Evolutionary conservation across 2,888 invertebrate species (phyloP), one percentile per base, ranked within the genome.

Genomic region (Rambutsinella grinnellia): DNA sequence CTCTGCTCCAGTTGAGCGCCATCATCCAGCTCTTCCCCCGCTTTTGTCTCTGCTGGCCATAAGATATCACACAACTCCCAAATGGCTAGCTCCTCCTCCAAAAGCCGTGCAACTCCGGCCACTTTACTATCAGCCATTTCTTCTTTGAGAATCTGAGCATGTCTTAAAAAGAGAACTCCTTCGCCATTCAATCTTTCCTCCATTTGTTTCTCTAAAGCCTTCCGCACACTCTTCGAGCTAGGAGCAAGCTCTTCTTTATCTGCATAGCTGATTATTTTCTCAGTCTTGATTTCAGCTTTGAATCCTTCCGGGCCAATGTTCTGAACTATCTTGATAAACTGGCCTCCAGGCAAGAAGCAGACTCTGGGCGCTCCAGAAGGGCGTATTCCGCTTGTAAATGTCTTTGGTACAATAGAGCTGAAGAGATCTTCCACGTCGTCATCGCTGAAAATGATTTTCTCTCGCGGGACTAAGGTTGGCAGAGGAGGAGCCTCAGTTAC

Each of bases 21-120:
- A 27, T 71, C 53, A 49, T 81, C 80, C n/a, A 49, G 19, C 10
- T 49, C 28, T 8, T 74, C 71, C 6, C 60, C n/a, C 17, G n/a
- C 10, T 6, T 66, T 53, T 2, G 28, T 53, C 10, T 68, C 61
- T 23, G 51, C 60, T 0, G 82, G 79, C 97, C 97, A 97, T 8
- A 97, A 88, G 0, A 95, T 93, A 6, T 92, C 90, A 84, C 94
- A 92, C 0, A 95, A 88, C 15, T 90, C 90, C 93, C 93, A 94
- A 17, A 88, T 85, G 68, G 85, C 79, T 17, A 70, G 67, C 60
- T 79, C 81, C n/a, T 51, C 58, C 3, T 70, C 47, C 51, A 78
- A 17, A 10, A 8, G 28, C 15, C 54, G 26, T 24, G 44, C 56
- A 10, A 53, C 58, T 26, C 23, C 17, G 2, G 28, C n/a, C 8